A percentile compares a stretch with the other conserved stretches of the same genome.
Conservation (phyloP, 2,113 vertebrate genomes). For the Calyptommatus sinebrachiatus region DNA sequence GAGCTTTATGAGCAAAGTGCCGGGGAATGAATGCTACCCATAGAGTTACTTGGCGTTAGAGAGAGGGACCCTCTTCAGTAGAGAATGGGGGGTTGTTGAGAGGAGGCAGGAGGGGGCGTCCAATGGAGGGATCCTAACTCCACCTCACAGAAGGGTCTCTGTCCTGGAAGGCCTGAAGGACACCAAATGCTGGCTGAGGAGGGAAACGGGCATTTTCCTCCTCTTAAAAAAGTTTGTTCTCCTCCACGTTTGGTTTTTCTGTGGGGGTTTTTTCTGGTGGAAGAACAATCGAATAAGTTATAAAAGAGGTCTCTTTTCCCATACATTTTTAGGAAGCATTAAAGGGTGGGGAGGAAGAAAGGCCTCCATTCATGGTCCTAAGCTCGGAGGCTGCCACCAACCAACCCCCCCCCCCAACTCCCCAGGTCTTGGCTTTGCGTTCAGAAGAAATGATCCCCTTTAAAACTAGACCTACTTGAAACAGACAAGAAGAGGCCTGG, state of each 20-base stretch:
- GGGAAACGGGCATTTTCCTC: constrained; percentile 58
- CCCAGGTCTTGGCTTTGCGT: not conserved
- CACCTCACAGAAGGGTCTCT: constrained; percentile 86
- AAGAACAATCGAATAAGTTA: constrained; percentile 62
- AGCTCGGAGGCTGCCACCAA: not conserved
- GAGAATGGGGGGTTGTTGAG: constrained; percentile 93
- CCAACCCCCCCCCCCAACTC: not conserved
- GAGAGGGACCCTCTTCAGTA: constrained; percentile 95
- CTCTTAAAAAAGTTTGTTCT: constrained; percentile 61
- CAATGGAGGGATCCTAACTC: constrained; percentile 58
- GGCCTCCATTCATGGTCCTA: not conserved
- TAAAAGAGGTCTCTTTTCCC: constrained; percentile 56
- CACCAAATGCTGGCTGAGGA: constrained; percentile 66
- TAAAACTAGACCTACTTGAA: constrained; percentile 14
- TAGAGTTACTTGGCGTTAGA: constrained; percentile 92
- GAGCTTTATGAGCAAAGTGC: constrained; percentile 90
- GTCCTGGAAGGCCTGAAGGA: constrained; percentile 81
- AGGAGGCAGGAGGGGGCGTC: constrained; percentile 74
- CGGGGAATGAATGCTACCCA: constrained; percentile 88
- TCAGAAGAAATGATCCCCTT: constrained; percentile 12
- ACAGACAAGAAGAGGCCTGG: not conserved
- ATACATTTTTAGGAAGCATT: constrained; percentile 34
- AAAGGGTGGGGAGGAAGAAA: not conserved
- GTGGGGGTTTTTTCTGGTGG: no score
- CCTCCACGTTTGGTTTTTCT: constrained; percentile 4